Percentiles rank a stretch among this genome's conserved stretches.
Conservation (phyloP, 2,888 invertebrate species). For the Nephrocerus scutellatus region DNA sequence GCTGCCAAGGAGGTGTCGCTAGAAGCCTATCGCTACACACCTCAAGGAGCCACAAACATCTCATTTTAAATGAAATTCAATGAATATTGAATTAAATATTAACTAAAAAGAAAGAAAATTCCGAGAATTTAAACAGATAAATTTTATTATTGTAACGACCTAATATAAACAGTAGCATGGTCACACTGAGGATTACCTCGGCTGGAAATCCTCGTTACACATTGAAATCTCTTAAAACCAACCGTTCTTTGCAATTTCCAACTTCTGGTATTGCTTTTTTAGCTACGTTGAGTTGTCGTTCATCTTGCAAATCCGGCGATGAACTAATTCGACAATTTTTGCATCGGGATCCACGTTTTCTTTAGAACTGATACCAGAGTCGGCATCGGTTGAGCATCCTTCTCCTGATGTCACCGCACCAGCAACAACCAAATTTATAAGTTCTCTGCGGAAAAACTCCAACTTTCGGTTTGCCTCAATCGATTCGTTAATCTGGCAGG, state of each 20-base stretch:
- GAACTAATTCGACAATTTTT: conserved; percentile 29
- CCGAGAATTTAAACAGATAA: too few species aligned
- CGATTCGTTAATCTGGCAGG: conserved; percentile 26
- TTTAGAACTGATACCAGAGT: conserved; percentile 25
- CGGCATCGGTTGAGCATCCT: conserved; percentile 16
- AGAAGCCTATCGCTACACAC: too few species aligned
- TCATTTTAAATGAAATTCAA: too few species aligned
- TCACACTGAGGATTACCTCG: too few species aligned
- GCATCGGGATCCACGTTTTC: conserved; percentile 27
- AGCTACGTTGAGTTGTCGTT: conserved; percentile 24
- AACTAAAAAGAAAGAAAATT: too few species aligned
- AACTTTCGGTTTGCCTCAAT: conserved; percentile 23
- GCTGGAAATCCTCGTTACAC: background rate
- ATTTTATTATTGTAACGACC: too few species aligned
- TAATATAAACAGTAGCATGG: too few species aligned
- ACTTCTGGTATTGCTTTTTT: conserved; percentile 18
- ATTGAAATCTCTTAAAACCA: too few species aligned
- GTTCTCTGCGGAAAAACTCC: conserved; percentile 26
- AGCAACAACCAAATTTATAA: conserved; percentile 21
- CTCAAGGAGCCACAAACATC: too few species aligned
- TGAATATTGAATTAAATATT: too few species aligned
- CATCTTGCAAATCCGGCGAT: conserved; percentile 24
- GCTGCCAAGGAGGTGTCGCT: too few species aligned
- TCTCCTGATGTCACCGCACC: background rate
- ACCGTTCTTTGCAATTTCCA: conserved; percentile 27